Evolutionary conservation across 1,140 invertebrate genomes (phyloP), one percentile per base, ranked within the genome.

Genomic region (Adelges cooleyi): DNA sequence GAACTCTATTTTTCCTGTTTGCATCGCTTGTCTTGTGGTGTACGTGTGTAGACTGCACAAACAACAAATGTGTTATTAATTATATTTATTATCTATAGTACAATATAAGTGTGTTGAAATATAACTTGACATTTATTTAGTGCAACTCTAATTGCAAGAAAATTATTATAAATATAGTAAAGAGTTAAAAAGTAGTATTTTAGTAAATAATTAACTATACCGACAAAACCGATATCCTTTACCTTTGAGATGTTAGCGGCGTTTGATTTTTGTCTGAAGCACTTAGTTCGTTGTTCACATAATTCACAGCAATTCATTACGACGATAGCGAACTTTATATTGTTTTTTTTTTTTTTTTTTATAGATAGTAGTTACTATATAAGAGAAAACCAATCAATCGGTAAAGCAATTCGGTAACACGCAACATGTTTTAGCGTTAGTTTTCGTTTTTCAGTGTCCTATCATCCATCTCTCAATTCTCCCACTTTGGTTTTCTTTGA

Each of bases 1-100:
- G 10, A 62, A 62, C 5, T 62, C 42, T 42, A 48, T 25, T 62
- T 62, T 62, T 48, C 56, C 56, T 13, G 23, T 20, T 22, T 23
- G 13, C 56, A 62, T 62, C 15, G 17, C 22, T 48, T 22, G 29
- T 11, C n/a, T 29, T 2, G 56, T n/a, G 8, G 11, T 29, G 56
- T 15, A 62, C 0, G n/a, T 10, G 25, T 17, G 25, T 44, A 5
- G 44, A 22, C 40, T 62, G 25, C 8, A 48, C n/a, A n/a, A n/a
- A n/a, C n/a, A n/a, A n/a, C n/a, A 33, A 33, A 33, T 33, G 11
- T 33, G 11, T 5, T 33, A 33, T 33, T 6, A 11, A 33, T 6
- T 33, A 33, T 33, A 11, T 33, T 33, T 33, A 33, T 6, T 33
- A 33, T 11, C 11, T 33, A 33, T 33, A 33, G 29, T 33, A 33